These are phyloP conservation scores for Nudaria mundana DNA, from an alignment of 2,888 invertebrate genomes.

Conservation along the genomic window DNA sequence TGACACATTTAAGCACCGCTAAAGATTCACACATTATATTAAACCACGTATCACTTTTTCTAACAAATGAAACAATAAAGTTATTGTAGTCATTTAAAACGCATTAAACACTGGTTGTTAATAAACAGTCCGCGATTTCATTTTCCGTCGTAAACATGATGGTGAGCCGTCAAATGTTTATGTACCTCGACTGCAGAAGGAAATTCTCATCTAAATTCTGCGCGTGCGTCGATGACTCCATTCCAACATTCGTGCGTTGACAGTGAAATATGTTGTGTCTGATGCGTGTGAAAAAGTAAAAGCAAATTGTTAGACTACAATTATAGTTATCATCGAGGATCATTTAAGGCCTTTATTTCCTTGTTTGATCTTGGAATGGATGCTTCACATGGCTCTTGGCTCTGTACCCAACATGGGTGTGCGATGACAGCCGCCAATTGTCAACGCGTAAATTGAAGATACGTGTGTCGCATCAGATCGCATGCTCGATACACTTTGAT, in stretches of 20 bases:
- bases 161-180: slow-evolving; percentile 68
- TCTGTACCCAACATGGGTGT: slow-evolving; percentile 13
- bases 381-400: slow-evolving; percentile 8
- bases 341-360: slow-evolving; percentile 8
- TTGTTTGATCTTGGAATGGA: neutral
- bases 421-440: slow-evolving; percentile 32
- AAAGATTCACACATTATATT: slow-evolving; percentile 28
- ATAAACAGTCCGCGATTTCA: slow-evolving; percentile 60
- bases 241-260: slow-evolving; percentile 70
- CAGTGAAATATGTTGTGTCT: slow-evolving; percentile 64
- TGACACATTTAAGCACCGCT: slow-evolving; percentile 48
- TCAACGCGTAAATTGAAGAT: slow-evolving; percentile 59
- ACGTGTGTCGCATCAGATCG: slow-evolving; percentile 64
- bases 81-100: slow-evolving; percentile 60
- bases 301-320: slow-evolving; percentile 39
- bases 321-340: slow-evolving; percentile 10
- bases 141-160: slow-evolving; percentile 77
- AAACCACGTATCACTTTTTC: slow-evolving; percentile 16
- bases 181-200: slow-evolving; percentile 70
- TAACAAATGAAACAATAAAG: slow-evolving; percentile 33
- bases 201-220: slow-evolving; percentile 77
- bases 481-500: slow-evolving; percentile 52
- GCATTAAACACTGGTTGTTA: slow-evolving; percentile 54
- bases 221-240: slow-evolving; percentile 68
- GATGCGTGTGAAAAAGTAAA: slow-evolving; percentile 75